Evolutionary conservation across 2,797 vertebrate genomes (phyloP).

Genomic region (Lutjanus campechanus): DNA sequence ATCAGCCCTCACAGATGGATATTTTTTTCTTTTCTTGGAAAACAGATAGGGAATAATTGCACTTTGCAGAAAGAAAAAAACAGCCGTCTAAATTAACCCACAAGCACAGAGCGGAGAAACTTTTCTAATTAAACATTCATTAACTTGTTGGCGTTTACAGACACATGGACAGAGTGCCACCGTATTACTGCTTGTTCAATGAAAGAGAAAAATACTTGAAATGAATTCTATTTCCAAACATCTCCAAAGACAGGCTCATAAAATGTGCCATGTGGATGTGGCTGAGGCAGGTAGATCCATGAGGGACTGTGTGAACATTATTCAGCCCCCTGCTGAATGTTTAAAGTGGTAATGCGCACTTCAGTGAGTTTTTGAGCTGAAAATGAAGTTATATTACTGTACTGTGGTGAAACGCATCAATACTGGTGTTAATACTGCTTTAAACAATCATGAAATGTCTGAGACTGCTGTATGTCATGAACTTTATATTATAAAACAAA

Average conservation of each 20-base stretch:
- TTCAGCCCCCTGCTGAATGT: neutral
- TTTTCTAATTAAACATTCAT: conserved; percentile 63
- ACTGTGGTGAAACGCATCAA: too few relatives aligned
- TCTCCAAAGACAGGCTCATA: conserved; percentile 14
- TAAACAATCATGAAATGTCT: too few relatives aligned
- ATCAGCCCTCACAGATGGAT: conserved; percentile 53
- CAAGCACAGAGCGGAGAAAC: conserved; percentile 33
- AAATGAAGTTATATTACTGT: too few relatives aligned
- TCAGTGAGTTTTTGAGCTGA: too few relatives aligned
- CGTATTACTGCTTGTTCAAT: neutral
- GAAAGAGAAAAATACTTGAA: neutral
- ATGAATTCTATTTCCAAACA: conserved; percentile 29
- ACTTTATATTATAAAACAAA: too few relatives aligned
- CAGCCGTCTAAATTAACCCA: conserved; percentile 33
- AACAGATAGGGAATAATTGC: conserved; percentile 52
- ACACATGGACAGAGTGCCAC: conserved; percentile 22
- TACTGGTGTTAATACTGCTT: too few relatives aligned
- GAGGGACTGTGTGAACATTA: neutral
- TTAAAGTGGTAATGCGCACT: too few relatives aligned
- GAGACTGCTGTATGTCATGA: too few relatives aligned
- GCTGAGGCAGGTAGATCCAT: neutral
- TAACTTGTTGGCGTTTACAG: conserved; percentile 49
- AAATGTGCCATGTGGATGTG: conserved; percentile 3
- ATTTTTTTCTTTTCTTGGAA: conserved; percentile 35
- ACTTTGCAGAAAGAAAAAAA: conserved; percentile 25